These are phyloP conservation scores for Bombus huntii DNA, from an alignment of 1,140 invertebrate species.

Conservation along the genomic window DNA sequence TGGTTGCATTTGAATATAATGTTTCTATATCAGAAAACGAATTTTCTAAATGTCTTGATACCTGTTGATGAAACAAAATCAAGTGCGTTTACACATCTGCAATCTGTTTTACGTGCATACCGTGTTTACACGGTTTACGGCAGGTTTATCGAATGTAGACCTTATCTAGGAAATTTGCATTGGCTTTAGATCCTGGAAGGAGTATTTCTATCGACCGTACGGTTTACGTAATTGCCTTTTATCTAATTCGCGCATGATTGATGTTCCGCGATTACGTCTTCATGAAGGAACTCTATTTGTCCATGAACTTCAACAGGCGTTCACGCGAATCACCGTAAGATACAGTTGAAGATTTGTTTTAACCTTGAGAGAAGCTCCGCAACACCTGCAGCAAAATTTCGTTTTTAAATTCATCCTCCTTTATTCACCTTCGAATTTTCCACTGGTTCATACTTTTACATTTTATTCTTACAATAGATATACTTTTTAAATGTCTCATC, in stretches of 20 bases:
- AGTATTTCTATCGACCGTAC: neutral
- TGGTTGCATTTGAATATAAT: too few relatives aligned
- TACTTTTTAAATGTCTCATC: too few relatives aligned
- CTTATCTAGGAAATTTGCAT: slow-evolving; percentile 14
- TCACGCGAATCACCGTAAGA: neutral
- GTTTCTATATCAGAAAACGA: too few relatives aligned
- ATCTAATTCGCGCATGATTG: slow-evolving; percentile 30
- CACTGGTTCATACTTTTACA: neutral
- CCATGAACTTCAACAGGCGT: slow-evolving; percentile 18
- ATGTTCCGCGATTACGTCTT: neutral
- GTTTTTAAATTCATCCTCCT: neutral
- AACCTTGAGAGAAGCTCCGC: neutral
- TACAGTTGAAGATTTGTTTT: neutral
- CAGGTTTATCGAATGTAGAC: neutral
- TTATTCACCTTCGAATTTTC: neutral
- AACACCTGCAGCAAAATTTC: too few relatives aligned
- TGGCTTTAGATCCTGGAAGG: slow-evolving; percentile 13
- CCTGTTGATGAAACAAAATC: neutral
- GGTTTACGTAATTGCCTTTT: slow-evolving; percentile 24
- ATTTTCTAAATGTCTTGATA: too few relatives aligned
- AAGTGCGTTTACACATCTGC: neutral
- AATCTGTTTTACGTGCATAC: too few relatives aligned
- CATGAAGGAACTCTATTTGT: slow-evolving; percentile 3
- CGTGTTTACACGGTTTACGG: too few relatives aligned
- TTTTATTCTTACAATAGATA: neutral